Conservation (phyloP, 2,797 vertebrate species). For the Scolopax rusticola region DNA sequence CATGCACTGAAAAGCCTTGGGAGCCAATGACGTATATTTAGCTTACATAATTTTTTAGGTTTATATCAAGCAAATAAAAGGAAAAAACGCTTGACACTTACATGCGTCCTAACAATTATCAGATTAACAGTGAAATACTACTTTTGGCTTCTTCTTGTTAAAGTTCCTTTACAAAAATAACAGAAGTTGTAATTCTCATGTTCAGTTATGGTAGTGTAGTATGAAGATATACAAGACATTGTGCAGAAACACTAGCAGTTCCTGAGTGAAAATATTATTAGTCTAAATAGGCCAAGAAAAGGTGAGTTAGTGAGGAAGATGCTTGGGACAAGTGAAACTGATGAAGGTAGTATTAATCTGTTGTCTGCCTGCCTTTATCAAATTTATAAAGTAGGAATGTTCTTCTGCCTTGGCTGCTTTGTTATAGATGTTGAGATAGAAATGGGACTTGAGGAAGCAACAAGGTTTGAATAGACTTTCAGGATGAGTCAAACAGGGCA, state of each 20-base stretch:
- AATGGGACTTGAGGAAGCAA: background rate
- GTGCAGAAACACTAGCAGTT: background rate
- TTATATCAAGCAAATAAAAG: background rate
- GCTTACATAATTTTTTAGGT: background rate
- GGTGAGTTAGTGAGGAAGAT: background rate
- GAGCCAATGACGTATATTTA: background rate
- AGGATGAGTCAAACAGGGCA: background rate
- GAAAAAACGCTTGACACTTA: background rate
- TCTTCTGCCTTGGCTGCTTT: background rate
- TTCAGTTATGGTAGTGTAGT: background rate
- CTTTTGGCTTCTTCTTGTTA: background rate
- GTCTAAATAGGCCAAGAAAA: background rate
- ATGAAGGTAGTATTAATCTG: background rate
- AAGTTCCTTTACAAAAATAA: background rate
- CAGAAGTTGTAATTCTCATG: background rate
- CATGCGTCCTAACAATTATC: background rate
- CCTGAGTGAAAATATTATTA: background rate
- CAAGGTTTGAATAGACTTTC: background rate
- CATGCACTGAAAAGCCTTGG: background rate
- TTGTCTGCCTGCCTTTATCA: background rate
- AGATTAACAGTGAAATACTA: background rate
- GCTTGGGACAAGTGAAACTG: background rate
- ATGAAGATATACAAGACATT: background rate
- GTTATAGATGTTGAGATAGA: background rate
- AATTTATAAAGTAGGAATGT: background rate